phyloP scores from a whole-genome alignment of 1,140 invertebrate species.

The Yoshiicerus persimilis region DNA sequence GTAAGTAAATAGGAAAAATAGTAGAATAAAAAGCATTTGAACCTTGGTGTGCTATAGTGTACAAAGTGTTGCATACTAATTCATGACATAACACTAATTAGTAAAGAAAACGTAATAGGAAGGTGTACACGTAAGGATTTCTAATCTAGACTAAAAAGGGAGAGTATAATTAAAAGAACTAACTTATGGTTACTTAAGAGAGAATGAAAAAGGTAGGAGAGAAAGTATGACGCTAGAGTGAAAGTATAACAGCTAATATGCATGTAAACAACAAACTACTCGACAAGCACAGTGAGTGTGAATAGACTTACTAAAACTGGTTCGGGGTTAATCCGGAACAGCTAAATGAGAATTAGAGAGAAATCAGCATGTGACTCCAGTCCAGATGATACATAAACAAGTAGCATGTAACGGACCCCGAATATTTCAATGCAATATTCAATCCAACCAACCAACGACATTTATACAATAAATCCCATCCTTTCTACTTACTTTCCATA shows the following conservation, averaged over 20 bases:
- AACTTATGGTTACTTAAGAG: not conserved
- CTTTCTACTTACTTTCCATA: not conserved
- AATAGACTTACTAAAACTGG: conserved; percentile 87
- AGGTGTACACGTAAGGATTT: not conserved
- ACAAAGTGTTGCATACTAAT: not conserved
- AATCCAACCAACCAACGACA: conserved; percentile 21
- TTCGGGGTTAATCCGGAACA: conserved; percentile 95
- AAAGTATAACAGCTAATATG: not conserved
- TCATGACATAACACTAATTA: not conserved
- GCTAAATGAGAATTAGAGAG: conserved; percentile 60
- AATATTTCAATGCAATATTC: conserved; percentile 7
- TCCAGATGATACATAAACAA: conserved; percentile 10
- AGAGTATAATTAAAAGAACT: not conserved
- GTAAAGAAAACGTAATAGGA: not conserved
- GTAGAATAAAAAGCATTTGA: not conserved
- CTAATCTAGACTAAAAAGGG: not conserved
- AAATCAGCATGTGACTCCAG: conserved; percentile 21
- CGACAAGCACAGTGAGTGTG: conserved; percentile 34
- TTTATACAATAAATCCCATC: not conserved
- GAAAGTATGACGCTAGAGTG: not conserved
- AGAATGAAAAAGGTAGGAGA: not conserved
- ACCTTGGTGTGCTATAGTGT: not conserved
- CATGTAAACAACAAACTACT: conserved; percentile 24
- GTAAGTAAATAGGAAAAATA: not conserved
- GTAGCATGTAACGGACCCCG: conserved; percentile 19